Conservation (phyloP, 2,888 invertebrate species). For the Parnassius glacialis region DNA sequence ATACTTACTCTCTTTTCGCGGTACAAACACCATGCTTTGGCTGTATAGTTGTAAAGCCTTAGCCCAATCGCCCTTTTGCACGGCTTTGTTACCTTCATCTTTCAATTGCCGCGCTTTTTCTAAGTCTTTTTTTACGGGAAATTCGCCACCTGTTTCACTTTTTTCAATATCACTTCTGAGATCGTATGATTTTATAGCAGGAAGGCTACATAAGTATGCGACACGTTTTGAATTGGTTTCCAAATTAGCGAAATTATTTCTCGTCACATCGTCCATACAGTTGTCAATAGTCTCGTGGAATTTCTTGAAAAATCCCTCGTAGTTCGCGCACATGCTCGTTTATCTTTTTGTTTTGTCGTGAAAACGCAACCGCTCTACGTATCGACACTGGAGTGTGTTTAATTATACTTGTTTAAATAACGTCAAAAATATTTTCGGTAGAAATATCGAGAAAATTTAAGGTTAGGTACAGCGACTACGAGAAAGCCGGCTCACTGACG, state of each 20-base stretch:
- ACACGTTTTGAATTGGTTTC: constrained; percentile 84
- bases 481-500: constrained; percentile 53
- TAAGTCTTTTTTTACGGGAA: constrained; percentile 77
- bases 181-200: constrained; percentile 70
- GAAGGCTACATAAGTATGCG: constrained; percentile 80
- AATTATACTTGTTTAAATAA: constrained; percentile 1
- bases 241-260: constrained; percentile 83
- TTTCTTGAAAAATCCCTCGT: constrained; percentile 82
- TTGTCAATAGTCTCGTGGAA: constrained; percentile 82
- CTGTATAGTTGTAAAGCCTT: constrained; percentile 86
- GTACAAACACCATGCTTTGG: constrained; percentile 84
- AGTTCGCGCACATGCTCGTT: constrained; percentile 53
- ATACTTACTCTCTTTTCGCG: constrained; percentile 84
- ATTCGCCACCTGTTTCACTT: constrained; percentile 55
- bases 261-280: constrained; percentile 77
- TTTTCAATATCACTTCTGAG: constrained; percentile 63
- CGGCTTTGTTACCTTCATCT: constrained; percentile 86
- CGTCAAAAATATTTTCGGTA: constrained; percentile 7
- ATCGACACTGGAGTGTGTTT: constrained; percentile 6
- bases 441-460: constrained; percentile 32
- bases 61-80: constrained; percentile 85
- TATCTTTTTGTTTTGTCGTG: not conserved
- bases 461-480: constrained; percentile 50
- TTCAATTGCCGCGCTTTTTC: constrained; percentile 83
- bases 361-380: not conserved